Conservation (phyloP, 2,888 invertebrate genomes). For the Epiblema foenella region DNA sequence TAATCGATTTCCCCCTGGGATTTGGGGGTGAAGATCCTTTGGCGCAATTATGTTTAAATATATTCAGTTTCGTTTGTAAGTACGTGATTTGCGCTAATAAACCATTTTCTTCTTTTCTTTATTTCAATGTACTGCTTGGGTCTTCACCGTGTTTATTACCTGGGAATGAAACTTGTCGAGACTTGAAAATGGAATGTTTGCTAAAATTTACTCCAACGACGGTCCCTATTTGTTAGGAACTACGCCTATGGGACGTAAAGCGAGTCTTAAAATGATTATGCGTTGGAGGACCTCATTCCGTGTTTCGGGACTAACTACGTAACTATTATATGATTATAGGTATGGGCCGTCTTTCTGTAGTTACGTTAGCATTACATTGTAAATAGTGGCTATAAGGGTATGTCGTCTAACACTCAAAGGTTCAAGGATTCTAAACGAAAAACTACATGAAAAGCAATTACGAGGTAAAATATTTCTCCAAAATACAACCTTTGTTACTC, state of each 20-base stretch:
- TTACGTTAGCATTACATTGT: neutral
- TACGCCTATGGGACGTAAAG: slow-evolving; percentile 9
- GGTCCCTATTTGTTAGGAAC: neutral
- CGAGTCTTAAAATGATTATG: slow-evolving; percentile 22
- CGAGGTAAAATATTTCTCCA: too few species aligned
- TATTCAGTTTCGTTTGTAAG: too few species aligned
- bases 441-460: too few species aligned
- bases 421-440: too few species aligned
- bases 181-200: slow-evolving; percentile 12
- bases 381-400: too few species aligned
- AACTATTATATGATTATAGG: neutral
- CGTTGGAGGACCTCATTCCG: neutral
- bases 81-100: too few species aligned
- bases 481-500: too few species aligned
- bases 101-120: too few species aligned
- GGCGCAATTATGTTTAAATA: too few species aligned
- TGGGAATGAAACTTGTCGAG: slow-evolving; percentile 21
- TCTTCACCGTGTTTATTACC: slow-evolving; percentile 14
- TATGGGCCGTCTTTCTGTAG: neutral
- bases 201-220: slow-evolving; percentile 5
- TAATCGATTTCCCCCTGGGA: too few species aligned
- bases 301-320: neutral
- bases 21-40: too few species aligned
- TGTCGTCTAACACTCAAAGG: neutral
- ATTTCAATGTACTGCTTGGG: neutral